A percentile compares a stretch with the other conserved stretches of the same genome.
These are phyloP conservation scores for Conus canariensis DNA, from an alignment of 2,888 invertebrate species.

Conservation along the genomic window DNA sequence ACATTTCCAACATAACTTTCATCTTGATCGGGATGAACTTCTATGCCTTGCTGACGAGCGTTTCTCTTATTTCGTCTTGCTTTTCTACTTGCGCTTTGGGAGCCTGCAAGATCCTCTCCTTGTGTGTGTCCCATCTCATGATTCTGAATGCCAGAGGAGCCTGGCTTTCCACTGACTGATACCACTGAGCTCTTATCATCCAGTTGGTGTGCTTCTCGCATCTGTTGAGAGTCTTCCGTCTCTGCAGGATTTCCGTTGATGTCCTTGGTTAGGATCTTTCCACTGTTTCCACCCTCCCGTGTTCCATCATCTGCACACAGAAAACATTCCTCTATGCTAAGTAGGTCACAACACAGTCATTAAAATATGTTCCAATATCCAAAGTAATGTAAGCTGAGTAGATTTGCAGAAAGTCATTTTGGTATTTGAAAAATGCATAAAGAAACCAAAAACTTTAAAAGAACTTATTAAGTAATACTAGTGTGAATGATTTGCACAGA, in stretches of 20 bases:
- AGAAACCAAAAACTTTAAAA: too few relatives aligned
- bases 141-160: not conserved
- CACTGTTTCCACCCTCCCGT: constrained; percentile 44
- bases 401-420: too few relatives aligned
- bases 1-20: constrained; percentile 65
- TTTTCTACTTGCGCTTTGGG: not conserved
- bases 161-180: constrained; percentile 3
- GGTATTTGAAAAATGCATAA: too few relatives aligned
- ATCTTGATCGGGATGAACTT: constrained; percentile 59
- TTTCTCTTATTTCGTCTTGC: constrained; percentile 38
- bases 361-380: not conserved
- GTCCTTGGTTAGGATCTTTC: constrained; percentile 49
- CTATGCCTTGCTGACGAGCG: constrained; percentile 55
- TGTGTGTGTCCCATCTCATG: constrained; percentile 22
- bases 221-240: constrained; percentile 58
- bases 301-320: constrained; percentile 47
- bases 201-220: constrained; percentile 62
- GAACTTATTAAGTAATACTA: too few relatives aligned
- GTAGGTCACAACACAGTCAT: not conserved
- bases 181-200: constrained; percentile 29
- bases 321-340: not conserved
- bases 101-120: not conserved
- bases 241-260: constrained; percentile 69
- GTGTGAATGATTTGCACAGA: too few relatives aligned
- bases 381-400: too few relatives aligned